A percentile compares a stretch with the other conserved stretches of the same genome.
These are phyloP conservation scores for Apis florea DNA, from an alignment of 1,140 invertebrate genomes.

Conservation along the genomic window DNA sequence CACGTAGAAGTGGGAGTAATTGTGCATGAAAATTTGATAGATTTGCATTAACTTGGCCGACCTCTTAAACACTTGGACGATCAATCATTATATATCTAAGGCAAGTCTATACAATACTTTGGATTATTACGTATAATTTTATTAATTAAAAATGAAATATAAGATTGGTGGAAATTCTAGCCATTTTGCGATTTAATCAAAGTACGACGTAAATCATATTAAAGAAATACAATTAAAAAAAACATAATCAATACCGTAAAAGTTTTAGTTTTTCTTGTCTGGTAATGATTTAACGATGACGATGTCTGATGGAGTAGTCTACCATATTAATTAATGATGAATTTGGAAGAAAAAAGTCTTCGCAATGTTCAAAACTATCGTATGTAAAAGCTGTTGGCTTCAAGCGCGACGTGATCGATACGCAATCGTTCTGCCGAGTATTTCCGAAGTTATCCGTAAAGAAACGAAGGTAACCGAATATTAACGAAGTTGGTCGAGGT, in stretches of 20 bases:
- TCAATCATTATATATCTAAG: slow-evolving; percentile 48
- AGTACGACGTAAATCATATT: neutral
- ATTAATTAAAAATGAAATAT: neutral
- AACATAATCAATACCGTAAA: neutral
- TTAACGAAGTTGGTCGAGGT: slow-evolving; percentile 34
- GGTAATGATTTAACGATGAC: neutral
- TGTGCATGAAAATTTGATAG: slow-evolving; percentile 64
- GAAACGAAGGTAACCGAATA: slow-evolving; percentile 39
- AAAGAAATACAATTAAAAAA: neutral
- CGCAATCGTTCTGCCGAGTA: slow-evolving; percentile 15
- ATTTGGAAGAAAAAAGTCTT: slow-evolving; percentile 13
- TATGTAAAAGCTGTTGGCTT: slow-evolving; percentile 63
- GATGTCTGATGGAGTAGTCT: neutral
- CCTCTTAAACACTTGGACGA: slow-evolving; percentile 57
- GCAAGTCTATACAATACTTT: neutral
- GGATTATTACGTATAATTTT: neutral
- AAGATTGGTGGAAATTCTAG: neutral
- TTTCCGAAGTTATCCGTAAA: slow-evolving; percentile 30
- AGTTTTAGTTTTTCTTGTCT: neutral
- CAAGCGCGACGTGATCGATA: slow-evolving; percentile 60
- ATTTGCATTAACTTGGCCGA: slow-evolving; percentile 50
- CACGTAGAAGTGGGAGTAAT: slow-evolving; percentile 59
- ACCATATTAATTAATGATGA: slow-evolving; percentile 13
- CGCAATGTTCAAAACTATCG: slow-evolving; percentile 36
- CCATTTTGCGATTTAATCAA: slow-evolving; percentile 19